Evolutionary conservation across 2,888 invertebrate genomes (phyloP).

Genomic region (Diogma glabrata): DNA sequence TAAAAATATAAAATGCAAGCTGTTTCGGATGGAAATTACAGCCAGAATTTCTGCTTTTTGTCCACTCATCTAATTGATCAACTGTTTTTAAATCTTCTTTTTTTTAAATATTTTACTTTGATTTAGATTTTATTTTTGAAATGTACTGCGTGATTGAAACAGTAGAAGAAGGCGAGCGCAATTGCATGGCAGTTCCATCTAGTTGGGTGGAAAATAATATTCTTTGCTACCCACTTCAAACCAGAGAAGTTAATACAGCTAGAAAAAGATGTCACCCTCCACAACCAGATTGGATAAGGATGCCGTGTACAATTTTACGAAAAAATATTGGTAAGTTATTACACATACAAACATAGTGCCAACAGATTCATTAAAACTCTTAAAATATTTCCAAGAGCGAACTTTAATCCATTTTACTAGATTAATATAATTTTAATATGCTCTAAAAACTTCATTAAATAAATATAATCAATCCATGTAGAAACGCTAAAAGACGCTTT

Average conservation of each 20-base stretch:
- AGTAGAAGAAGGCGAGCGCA: not conserved
- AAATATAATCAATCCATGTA: too few species aligned
- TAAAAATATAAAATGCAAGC: not conserved
- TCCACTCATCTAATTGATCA: not conserved
- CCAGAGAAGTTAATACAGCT: not conserved
- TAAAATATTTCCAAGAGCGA: too few species aligned
- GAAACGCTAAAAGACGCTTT: not conserved
- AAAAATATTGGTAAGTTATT: not conserved
- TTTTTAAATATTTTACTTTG: too few species aligned
- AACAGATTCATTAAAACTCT: too few species aligned
- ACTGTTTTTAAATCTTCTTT: too few species aligned
- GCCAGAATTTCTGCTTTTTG: not conserved
- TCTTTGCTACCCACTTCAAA: not conserved
- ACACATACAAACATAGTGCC: too few species aligned
- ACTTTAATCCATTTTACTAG: too few species aligned
- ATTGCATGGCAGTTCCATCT: not conserved
- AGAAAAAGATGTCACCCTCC: not conserved
- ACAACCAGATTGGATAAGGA: not conserved
- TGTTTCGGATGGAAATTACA: not conserved
- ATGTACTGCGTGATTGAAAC: not conserved
- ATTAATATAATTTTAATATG: too few species aligned
- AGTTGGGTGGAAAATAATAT: not conserved
- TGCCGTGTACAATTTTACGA: not conserved
- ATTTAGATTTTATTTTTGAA: too few species aligned
- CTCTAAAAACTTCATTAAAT: too few species aligned